Base-by-base conservation (phyloP, 2,888 invertebrate species). In the Microdon myrmicae region DNA sequence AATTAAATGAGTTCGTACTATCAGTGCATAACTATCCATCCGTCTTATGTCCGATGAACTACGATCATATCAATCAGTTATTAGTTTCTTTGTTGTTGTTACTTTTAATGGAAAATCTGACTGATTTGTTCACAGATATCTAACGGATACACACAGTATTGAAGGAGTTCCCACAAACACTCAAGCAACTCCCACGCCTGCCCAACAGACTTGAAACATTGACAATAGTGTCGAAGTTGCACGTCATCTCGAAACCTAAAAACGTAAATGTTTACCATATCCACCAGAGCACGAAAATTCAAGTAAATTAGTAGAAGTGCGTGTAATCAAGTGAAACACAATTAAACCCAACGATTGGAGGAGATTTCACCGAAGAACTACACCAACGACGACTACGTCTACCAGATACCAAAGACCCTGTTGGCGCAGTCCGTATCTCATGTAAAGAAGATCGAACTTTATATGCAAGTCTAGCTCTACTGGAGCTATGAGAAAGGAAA, bases 311-410 rank as follows among this genome's bases (percentile, higher is more conserved):
- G 51, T 51, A 56, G 51, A 56, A 37, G 23, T 34, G 29, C 51
- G 28, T 43, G 45, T 51, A 58, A 53, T 47, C 51, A 53, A 47
- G 47, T 58, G 64, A 64, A 51, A 64, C 43, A 64, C 51, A 58
- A 64, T 58, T 53, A 47, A 43, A 58, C 37, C 43, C 64, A 58
- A 31, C 38, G 64, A 64, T 53, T 64, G 58, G 23, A 55, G 47
- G 32, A 58, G 53, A 58, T 64, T 64, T 64, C 64, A 64, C 58
- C 53, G 31, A 14, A 48, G 26, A 32, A 41, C 14, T 22, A 43
- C 19, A 4, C 16, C 41, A 34, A 23, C 13, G 14, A 13, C 49
- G 19, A 9, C n/a, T 4, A 14, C 28, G 47, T 34, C 26, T 43
- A 53, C 45, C 41, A 43, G n/a, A n/a, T n/a, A n/a, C n/a, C n/a